phyloP scores from a whole-genome alignment of 2,113 vertebrate genomes.

The Plotosus lineatus region DNA sequence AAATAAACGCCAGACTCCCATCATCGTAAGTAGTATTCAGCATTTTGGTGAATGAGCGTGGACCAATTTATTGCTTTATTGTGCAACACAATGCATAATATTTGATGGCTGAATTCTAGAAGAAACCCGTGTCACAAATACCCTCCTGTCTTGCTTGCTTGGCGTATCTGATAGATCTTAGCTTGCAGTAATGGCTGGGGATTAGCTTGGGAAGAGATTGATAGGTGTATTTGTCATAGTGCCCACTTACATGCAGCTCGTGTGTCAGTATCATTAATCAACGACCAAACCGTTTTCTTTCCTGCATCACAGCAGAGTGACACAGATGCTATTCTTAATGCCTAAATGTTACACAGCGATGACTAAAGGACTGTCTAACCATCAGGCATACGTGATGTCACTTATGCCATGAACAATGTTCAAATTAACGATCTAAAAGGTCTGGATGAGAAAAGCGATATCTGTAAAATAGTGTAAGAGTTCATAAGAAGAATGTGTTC shows the following conservation, averaged over 20 bases:
- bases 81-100: neutral
- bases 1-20: no score
- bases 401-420: neutral
- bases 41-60: no score
- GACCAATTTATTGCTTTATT: neutral
- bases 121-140: neutral
- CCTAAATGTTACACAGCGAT: constrained; percentile 48
- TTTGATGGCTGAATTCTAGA: neutral
- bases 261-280: constrained; percentile 72
- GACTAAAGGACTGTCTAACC: constrained; percentile 54
- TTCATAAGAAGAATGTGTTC: neutral
- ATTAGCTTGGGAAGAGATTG: constrained; percentile 71
- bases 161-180: constrained; percentile 64
- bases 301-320: constrained; percentile 66
- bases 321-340: constrained; percentile 44
- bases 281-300: constrained; percentile 66
- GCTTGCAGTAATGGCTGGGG: constrained; percentile 69
- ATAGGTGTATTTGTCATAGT: constrained; percentile 76
- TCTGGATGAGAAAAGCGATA: neutral
- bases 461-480: neutral
- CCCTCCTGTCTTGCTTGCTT: constrained; percentile 15
- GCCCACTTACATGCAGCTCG: constrained; percentile 63
- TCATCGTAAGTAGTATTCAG: no score
- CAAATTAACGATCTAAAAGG: neutral
- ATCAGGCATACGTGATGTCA: constrained; percentile 40